phyloP scores from a whole-genome alignment of 2,888 invertebrate genomes.

The Bhutanitis thaidina region DNA sequence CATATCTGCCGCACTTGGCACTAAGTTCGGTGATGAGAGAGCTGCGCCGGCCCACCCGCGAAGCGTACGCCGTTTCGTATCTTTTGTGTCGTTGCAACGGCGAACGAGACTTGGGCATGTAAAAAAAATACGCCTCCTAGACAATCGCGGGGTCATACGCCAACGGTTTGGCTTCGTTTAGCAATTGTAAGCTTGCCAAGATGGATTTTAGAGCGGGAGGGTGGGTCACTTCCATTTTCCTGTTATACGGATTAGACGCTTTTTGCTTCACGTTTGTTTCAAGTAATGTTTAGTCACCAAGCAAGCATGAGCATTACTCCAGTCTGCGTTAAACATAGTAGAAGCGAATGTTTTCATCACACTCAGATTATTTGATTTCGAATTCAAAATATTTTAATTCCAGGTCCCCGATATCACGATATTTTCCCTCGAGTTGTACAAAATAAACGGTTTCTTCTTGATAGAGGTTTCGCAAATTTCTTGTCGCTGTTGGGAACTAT shows the following conservation, averaged over 20 bases:
- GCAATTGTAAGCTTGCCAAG: conserved; percentile 16
- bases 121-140: not conserved
- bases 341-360: no score
- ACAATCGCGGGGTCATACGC: conserved; percentile 4
- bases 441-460: no score
- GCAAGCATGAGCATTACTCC: no score
- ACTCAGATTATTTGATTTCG: no score
- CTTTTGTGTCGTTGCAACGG: conserved; percentile 4
- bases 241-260: conserved; percentile 3
- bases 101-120: not conserved
- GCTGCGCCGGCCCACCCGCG: conserved; percentile 6
- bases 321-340: no score
- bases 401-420: no score
- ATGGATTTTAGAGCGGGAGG: conserved; percentile 8
- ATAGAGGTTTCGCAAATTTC: no score
- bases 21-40: conserved; percentile 12
- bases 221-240: not conserved
- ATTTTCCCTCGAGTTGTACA: no score
- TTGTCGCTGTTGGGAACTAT: no score
- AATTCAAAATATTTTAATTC: no score
- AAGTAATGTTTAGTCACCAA: no score
- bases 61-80: not conserved
- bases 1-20: conserved; percentile 42
- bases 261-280: not conserved
- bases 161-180: conserved; percentile 9